Percentiles rank a stretch among this genome's conserved stretches.
Conservation (phyloP, 2,113 vertebrate species). For the Noctilio leporinus region DNA sequence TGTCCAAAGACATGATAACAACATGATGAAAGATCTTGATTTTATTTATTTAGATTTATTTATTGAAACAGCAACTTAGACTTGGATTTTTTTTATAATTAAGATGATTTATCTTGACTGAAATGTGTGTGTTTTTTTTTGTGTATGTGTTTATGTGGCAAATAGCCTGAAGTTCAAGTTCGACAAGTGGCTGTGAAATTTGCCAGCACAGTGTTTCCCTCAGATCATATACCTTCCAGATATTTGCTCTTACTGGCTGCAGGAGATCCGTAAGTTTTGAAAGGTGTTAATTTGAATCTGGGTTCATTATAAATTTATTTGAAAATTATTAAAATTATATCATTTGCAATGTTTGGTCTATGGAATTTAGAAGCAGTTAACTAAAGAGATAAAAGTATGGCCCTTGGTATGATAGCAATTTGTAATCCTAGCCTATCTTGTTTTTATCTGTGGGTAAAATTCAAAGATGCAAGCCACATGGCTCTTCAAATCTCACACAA, state of each 20-base stretch:
- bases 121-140: background rate
- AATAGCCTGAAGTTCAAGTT: slow-evolving; percentile 96
- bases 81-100: slow-evolving; percentile 20
- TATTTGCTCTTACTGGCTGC: slow-evolving; percentile 95
- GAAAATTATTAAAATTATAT: background rate
- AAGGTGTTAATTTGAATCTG: slow-evolving; percentile 36
- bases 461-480: background rate
- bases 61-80: slow-evolving; percentile 18
- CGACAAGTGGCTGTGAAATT: slow-evolving; percentile 98
- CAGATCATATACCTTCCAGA: slow-evolving; percentile 96
- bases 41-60: slow-evolving; percentile 13
- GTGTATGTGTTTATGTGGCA: background rate
- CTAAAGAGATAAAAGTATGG: slow-evolving; percentile 12
- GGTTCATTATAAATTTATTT: slow-evolving; percentile 13
- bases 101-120: background rate
- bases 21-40: background rate
- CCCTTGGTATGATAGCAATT: background rate
- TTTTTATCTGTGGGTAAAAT: background rate
- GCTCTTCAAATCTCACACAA: background rate
- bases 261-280: slow-evolving; percentile 93
- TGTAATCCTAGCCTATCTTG: background rate
- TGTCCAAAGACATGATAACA: background rate
- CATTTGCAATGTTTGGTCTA: background rate
- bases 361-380: slow-evolving; percentile 24
- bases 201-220: slow-evolving; percentile 93